Evolutionary conservation across 2,797 vertebrate species (phyloP), one percentile per base, ranked within the genome.

Genomic region (Anguilla anguilla): DNA sequence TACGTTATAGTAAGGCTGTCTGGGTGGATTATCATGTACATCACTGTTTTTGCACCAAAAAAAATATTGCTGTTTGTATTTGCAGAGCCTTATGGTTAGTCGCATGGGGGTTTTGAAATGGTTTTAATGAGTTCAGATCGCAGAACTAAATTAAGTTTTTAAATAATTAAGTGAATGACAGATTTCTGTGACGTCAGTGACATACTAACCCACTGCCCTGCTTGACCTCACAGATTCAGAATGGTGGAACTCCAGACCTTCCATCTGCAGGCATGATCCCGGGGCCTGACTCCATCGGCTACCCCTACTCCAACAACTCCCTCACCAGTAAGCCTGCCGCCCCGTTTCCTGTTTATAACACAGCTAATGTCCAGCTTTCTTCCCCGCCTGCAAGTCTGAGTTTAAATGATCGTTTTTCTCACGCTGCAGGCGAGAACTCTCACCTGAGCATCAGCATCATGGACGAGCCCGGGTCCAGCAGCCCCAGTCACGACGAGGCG

Each of bases 401-500:
- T 69, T 9, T 28, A 5, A n/a, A 69, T 69, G 69, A n/a, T 28
- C 0, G 31, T 90, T 67, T 46, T 28, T 83, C 0, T 53, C 43
- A 46, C 43, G 2, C 31, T 35, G 2, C 92, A 99, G 98, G 98
- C 83, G 98, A 98, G 88, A 98, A 98, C 93, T 97, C 98, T 13
- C 98, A 99, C 90, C 96, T 99, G 87, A 97, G 97, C 90, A 98
- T 99, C 19, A 97, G 99, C 89, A 98, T 99, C 96, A 98, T 99
- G 90, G 98, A 99, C 77, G 98, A 99, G 39, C 98, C 98, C 10
- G 98, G 98, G 59, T 99, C 98, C 53, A 99, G 98, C 94, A 99
- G 98, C 92, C 98, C 98, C 85, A 99, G 98, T 92, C 99, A 99
- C 0, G 99, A 99, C 0, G 99, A 99, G 93, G 98, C 98, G 0